A percentile compares a stretch with the other conserved stretches of the same genome.
Conservation (phyloP, 2,113 vertebrate species). For the Spea multiplicata region DNA sequence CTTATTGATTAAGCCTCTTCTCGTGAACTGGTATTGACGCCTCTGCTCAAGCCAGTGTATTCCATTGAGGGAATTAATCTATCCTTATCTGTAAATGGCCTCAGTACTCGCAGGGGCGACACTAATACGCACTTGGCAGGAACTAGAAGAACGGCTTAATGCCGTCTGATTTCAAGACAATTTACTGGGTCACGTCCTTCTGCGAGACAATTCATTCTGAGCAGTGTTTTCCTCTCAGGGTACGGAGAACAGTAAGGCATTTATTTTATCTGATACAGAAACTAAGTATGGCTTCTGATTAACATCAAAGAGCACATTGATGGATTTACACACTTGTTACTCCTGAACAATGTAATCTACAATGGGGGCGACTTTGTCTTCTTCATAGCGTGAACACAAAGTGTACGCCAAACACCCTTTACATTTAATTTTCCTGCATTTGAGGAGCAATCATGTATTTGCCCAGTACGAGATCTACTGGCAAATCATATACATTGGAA, state of each 20-base stretch:
- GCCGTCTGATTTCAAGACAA: constrained; percentile 50
- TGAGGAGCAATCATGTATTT: no score
- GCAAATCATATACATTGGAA: no score
- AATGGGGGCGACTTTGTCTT: no score
- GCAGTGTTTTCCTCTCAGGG: constrained; percentile 32
- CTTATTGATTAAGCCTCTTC: constrained; percentile 18
- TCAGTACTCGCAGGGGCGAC: not conserved
- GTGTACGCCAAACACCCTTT: no score
- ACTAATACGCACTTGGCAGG: constrained; percentile 52
- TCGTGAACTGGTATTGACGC: constrained; percentile 33
- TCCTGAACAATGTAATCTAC: constrained; percentile 4
- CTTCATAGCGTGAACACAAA: no score
- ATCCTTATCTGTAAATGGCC: constrained; percentile 51
- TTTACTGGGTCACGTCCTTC: constrained; percentile 56
- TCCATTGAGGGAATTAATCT: constrained; percentile 53
- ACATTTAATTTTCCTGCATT: no score
- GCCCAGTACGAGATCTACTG: no score
- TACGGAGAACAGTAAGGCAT: constrained; percentile 15
- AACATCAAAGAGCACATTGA: not conserved
- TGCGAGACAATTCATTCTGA: constrained; percentile 49
- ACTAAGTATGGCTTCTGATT: not conserved
- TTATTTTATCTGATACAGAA: constrained; percentile 10
- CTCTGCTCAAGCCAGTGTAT: constrained; percentile 42
- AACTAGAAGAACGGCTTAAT: constrained; percentile 32
- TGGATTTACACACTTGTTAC: not conserved